phyloP scores from a whole-genome alignment of 2,113 vertebrate species.

The Ictalurus punctatus region DNA sequence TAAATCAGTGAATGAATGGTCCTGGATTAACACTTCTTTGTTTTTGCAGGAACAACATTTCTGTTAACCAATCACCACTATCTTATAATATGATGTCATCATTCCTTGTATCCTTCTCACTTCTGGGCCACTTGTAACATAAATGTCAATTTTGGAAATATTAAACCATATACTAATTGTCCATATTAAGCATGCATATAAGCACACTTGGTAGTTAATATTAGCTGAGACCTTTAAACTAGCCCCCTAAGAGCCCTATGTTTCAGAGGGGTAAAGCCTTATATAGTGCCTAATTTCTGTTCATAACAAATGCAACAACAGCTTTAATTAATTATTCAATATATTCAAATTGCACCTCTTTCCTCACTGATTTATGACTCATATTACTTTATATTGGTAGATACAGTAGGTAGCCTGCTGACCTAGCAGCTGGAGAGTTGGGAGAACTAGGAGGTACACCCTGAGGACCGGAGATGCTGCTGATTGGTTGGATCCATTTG shows the following conservation, averaged over 20 bases:
- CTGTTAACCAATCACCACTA: not conserved
- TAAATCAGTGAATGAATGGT: not conserved
- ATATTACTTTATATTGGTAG: not conserved
- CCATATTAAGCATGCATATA: not conserved
- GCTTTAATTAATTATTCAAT: constrained; percentile 1
- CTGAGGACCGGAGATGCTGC: not conserved
- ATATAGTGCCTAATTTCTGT: not conserved
- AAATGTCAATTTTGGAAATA: not conserved
- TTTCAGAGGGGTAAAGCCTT: not conserved
- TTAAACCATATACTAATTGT: not conserved
- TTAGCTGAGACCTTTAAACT: not conserved
- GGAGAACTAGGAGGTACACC: not conserved
- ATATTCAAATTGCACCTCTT: not conserved
- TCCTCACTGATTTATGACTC: not conserved
- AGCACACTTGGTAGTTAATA: not conserved
- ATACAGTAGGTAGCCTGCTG: not conserved
- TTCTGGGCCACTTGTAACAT: not conserved
- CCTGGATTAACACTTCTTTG: not conserved
- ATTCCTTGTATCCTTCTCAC: not conserved
- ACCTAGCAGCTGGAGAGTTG: not conserved
- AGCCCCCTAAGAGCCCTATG: not conserved
- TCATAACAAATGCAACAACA: not conserved
- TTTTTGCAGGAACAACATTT: not conserved
- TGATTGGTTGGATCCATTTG: not conserved
- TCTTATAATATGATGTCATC: not conserved